A percentile compares a stretch with the other conserved stretches of the same genome.
phyloP scores from a whole-genome alignment of 2,888 invertebrate species.

The Eristalis arbustorum region DNA sequence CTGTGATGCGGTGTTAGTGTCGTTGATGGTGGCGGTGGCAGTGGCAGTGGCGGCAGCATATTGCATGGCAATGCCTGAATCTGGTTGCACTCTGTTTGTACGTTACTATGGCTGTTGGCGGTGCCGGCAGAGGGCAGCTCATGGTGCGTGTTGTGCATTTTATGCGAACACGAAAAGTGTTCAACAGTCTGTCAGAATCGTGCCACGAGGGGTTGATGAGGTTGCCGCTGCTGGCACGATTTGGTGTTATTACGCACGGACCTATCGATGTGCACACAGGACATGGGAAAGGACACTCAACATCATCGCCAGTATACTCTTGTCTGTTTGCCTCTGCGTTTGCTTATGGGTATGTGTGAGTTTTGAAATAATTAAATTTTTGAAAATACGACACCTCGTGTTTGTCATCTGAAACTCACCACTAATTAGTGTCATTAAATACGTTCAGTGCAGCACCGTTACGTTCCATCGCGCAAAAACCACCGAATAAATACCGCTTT shows the following conservation, averaged over 20 bases:
- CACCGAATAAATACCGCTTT: constrained; percentile 71
- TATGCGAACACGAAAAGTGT: constrained; percentile 71
- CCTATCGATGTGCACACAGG: constrained; percentile 70
- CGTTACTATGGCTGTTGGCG: constrained; percentile 48
- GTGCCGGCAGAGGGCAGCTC: constrained; percentile 64
- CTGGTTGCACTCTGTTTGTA: constrained; percentile 27
- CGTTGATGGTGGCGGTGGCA: too few species aligned
- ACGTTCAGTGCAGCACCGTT: constrained; percentile 76
- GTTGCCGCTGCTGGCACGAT: constrained; percentile 59
- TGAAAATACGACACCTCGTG: constrained; percentile 74
- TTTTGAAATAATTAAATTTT: constrained; percentile 72
- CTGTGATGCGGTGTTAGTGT: constrained; percentile 41
- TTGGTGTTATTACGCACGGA: constrained; percentile 72
- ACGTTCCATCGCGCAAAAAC: constrained; percentile 62
- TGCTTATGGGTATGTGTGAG: constrained; percentile 25
- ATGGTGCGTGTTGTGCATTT: constrained; percentile 71
- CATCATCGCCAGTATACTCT: constrained; percentile 41
- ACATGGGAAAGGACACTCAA: constrained; percentile 66
- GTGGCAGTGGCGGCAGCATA: constrained; percentile 20
- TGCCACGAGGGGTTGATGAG: constrained; percentile 67
- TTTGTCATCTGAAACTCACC: constrained; percentile 79
- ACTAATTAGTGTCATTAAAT: constrained; percentile 81
- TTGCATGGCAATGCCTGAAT: constrained; percentile 47
- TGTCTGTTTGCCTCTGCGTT: not conserved
- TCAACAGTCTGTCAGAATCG: constrained; percentile 70